Conservation (phyloP, 2,113 vertebrate genomes). For the Chitala chitala region DNA sequence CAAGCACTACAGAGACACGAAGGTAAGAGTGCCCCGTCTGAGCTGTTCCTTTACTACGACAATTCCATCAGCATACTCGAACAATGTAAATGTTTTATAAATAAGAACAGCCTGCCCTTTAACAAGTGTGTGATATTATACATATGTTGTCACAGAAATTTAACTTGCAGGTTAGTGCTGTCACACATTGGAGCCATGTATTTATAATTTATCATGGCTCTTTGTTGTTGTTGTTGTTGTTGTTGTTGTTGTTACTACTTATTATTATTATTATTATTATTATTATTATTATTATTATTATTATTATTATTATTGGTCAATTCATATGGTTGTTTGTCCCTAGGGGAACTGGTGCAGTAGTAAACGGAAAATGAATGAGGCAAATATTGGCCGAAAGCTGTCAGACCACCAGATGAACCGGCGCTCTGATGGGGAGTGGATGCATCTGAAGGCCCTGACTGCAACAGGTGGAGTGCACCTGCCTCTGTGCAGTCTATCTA, state of each 20-base stretch:
- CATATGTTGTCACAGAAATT: too few relatives aligned
- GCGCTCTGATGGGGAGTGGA: constrained; percentile 87
- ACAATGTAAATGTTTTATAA: too few relatives aligned
- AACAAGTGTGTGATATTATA: too few relatives aligned
- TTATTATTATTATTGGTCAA: too few relatives aligned
- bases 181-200: too few relatives aligned
- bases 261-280: too few relatives aligned
- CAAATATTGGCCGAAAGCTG: constrained; percentile 80
- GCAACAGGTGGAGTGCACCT: constrained; percentile 56
- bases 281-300: too few relatives aligned
- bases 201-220: too few relatives aligned
- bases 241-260: too few relatives aligned
- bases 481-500: background rate
- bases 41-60: background rate
- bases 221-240: too few relatives aligned
- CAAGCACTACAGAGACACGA: constrained; percentile 84
- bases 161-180: too few relatives aligned
- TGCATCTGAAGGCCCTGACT: constrained; percentile 82
- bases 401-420: constrained; percentile 90
- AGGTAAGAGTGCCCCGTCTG: constrained; percentile 53
- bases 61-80: background rate
- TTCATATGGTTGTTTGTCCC: background rate
- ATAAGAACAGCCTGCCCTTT: too few relatives aligned
- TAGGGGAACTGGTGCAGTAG: constrained; percentile 74
- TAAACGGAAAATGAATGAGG: constrained; percentile 65